Evolutionary conservation across 2,888 invertebrate species (phyloP), one percentile per base, ranked within the genome.

Genomic region (Chironomus tentans): DNA sequence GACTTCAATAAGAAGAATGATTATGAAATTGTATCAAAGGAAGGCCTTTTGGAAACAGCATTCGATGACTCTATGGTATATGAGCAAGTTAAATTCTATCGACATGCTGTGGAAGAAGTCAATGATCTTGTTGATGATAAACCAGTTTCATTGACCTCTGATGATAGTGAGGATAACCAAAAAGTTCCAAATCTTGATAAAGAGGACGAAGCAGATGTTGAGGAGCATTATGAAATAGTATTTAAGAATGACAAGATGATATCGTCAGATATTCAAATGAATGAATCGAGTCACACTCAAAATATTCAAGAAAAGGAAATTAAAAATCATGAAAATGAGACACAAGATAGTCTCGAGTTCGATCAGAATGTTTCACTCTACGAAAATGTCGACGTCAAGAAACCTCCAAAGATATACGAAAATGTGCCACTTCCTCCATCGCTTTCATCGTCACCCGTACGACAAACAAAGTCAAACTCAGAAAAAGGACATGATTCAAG

Each of bases 71-170:
- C 83, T 65, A 83, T 82, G 70, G 88, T 92, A 0, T 92, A 92
- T 80, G 91, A 91, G 79, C 88, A 92, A 85, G 92, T 92, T 0
- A 92, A 92, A 79, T 89, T 91, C 81, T 91, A 92, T 79, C 86
- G 89, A 61, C 86, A 90, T 79, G 91, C 91, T 22, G 89, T 92
- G 61, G 89, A 91, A 68, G 92, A 92, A 82, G 91, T 92, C 0
- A 92, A 92, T 80, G 89, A 87, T 22, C 79, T 88, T 76, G 79
- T 88, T 5, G 84, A 83, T 70, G 77, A 77, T 15, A 70, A 68
- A 22, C 6, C 48, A 21, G 62, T 74, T 47, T 61, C 65, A 15
- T 70, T 76, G 10, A 38, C 1, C 10, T 38, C 38, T 50, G 72
- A 50, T 21, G 21, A 24, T 21, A 22, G 13, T 13, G 65, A 74